These are phyloP conservation scores for Lagenorhynchus albirostris DNA, from an alignment of 2,113 vertebrate genomes.

Conservation along the genomic window DNA sequence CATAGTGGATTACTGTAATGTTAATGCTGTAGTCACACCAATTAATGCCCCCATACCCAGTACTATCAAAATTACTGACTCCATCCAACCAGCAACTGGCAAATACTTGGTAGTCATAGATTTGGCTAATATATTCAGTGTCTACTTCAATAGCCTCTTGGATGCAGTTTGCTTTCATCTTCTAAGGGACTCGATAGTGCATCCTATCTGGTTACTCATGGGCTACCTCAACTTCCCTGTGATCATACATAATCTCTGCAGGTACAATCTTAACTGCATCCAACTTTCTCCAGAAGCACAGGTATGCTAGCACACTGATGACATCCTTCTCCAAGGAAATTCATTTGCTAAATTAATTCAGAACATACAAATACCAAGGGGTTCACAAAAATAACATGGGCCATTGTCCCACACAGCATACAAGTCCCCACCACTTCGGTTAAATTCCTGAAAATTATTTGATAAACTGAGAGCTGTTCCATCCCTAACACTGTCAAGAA, in stretches of 20 bases:
- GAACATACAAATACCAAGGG: neutral
- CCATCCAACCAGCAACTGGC: neutral
- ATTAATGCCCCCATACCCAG: neutral
- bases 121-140: neutral
- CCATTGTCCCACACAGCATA: neutral
- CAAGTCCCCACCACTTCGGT: neutral
- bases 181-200: neutral
- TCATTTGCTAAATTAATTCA: neutral
- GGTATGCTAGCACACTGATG: neutral
- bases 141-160: neutral
- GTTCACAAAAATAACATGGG: neutral
- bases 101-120: neutral
- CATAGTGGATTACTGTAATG: neutral
- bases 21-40: neutral
- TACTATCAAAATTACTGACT: neutral
- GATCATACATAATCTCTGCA: neutral
- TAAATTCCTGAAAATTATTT: neutral
- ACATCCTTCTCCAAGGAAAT: neutral
- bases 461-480: neutral
- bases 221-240: neutral
- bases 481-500: neutral
- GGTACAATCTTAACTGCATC: neutral
- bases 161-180: neutral
- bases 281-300: neutral
- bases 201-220: neutral